Evolutionary conservation across 2,113 vertebrate species (phyloP).

Genomic region (Thermophis baileyi): DNA sequence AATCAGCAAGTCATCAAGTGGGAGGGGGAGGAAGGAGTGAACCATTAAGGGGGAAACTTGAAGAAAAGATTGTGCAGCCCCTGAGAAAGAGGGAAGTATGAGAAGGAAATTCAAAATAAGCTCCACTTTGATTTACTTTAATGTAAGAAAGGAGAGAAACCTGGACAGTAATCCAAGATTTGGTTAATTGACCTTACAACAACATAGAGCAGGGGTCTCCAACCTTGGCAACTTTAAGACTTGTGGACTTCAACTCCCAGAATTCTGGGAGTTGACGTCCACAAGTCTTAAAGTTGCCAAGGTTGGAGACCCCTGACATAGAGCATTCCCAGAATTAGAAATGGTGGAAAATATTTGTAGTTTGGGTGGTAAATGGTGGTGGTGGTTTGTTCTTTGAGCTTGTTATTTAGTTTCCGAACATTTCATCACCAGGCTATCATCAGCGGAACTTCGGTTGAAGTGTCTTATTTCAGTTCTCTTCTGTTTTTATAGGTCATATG

Average conservation of each 20-base stretch:
- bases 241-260: too few relatives aligned
- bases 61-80: not conserved
- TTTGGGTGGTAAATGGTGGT: too few relatives aligned
- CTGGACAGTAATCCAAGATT: not conserved
- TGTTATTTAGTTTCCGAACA: not conserved
- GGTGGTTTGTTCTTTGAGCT: not conserved
- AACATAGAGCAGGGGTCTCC: too few relatives aligned
- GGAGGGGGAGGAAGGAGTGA: not conserved
- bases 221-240: too few relatives aligned
- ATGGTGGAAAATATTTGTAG: not conserved
- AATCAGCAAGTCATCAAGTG: not conserved
- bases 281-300: too few relatives aligned
- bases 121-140: not conserved
- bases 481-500: not conserved
- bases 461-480: not conserved
- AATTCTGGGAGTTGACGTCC: too few relatives aligned
- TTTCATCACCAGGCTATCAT: not conserved
- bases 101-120: not conserved
- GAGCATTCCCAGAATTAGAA: not conserved
- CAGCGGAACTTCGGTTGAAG: not conserved
- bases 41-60: not conserved
- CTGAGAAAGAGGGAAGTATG: not conserved
- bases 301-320: too few relatives aligned
- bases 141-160: not conserved
- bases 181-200: not conserved